Evolutionary conservation across 2,888 invertebrate species (phyloP).

Genomic region (Catocala nupta): DNA sequence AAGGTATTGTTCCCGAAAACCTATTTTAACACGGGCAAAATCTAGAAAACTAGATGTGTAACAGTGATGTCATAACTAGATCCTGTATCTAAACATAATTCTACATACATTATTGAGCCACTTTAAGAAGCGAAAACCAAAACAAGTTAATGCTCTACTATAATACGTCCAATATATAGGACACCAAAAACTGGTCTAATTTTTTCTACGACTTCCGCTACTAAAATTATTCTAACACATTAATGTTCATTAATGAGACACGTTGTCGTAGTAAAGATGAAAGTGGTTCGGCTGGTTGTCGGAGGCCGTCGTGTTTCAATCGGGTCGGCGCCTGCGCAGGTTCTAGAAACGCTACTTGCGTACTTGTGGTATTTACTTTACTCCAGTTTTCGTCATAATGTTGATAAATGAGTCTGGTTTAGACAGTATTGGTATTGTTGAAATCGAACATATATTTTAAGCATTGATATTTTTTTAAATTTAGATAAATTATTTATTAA

Average conservation of each 20-base stretch:
- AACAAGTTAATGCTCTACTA: background rate
- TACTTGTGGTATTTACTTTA: constrained; percentile 41
- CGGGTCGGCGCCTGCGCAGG: constrained; percentile 18
- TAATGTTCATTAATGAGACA: constrained; percentile 34
- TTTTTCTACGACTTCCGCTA: constrained; percentile 13
- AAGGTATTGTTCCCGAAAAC: too few relatives aligned
- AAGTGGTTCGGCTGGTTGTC: constrained; percentile 45
- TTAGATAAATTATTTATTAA: too few relatives aligned
- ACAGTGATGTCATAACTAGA: too few relatives aligned
- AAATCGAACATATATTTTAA: too few relatives aligned
- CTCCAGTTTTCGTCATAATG: constrained; percentile 33
- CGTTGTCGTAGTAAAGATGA: constrained; percentile 39
- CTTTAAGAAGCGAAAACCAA: background rate
- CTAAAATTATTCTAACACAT: constrained; percentile 10
- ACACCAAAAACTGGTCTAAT: constrained; percentile 16
- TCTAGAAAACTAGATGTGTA: too few relatives aligned
- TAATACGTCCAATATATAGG: constrained; percentile 14
- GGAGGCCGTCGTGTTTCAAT: constrained; percentile 46
- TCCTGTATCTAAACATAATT: too few relatives aligned
- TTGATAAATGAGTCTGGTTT: constrained; percentile 8
- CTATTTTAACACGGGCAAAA: too few relatives aligned
- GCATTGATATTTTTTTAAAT: too few relatives aligned
- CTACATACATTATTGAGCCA: too few relatives aligned
- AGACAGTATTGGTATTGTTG: background rate
- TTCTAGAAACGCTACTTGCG: constrained; percentile 28